Evolutionary conservation across 2,797 vertebrate species (phyloP).

Genomic region (Lagorchestes hirsutus): DNA sequence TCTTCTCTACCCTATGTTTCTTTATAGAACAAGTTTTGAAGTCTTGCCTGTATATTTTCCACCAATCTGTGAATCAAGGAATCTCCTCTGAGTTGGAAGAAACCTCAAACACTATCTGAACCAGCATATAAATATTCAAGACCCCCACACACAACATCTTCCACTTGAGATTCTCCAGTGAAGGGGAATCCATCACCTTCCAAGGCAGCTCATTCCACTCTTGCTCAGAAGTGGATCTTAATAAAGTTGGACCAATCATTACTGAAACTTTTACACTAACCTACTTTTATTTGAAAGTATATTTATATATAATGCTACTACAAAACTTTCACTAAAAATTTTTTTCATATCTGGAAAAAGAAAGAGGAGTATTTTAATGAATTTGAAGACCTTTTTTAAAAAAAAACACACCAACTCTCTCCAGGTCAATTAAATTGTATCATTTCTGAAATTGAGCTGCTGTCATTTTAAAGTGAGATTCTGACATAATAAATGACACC

Average conservation of each 20-base stretch:
- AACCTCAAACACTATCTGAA: background rate
- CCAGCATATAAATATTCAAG: background rate
- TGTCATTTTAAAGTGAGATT: conserved; percentile 76
- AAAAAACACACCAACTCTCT: conserved; percentile 45
- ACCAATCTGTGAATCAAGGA: conserved; percentile 3
- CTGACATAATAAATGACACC: conserved; percentile 69
- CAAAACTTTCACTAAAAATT: conserved; percentile 55
- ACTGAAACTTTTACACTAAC: conserved; percentile 36
- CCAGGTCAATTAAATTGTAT: conserved; percentile 68
- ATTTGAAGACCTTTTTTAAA: conserved; percentile 20
- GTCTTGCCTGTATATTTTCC: conserved; percentile 42
- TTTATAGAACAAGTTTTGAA: conserved; percentile 22
- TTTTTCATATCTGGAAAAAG: conserved; percentile 50
- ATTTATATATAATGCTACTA: conserved; percentile 53
- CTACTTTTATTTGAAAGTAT: conserved; percentile 51
- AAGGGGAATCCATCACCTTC: background rate
- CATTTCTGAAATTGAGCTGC: conserved; percentile 55
- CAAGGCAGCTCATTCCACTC: background rate
- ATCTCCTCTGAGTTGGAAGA: background rate
- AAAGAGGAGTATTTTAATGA: conserved; percentile 52
- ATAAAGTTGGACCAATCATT: conserved; percentile 60
- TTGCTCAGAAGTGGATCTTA: conserved; percentile 42
- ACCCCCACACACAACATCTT: background rate
- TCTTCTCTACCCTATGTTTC: conserved; percentile 12
- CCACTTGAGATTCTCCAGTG: background rate